Percentiles rank a stretch among this genome's conserved stretches.
These are phyloP conservation scores for Palythoa heliodiscus DNA, from an alignment of 92 coral and sea anemone species.

Conservation along the genomic window DNA sequence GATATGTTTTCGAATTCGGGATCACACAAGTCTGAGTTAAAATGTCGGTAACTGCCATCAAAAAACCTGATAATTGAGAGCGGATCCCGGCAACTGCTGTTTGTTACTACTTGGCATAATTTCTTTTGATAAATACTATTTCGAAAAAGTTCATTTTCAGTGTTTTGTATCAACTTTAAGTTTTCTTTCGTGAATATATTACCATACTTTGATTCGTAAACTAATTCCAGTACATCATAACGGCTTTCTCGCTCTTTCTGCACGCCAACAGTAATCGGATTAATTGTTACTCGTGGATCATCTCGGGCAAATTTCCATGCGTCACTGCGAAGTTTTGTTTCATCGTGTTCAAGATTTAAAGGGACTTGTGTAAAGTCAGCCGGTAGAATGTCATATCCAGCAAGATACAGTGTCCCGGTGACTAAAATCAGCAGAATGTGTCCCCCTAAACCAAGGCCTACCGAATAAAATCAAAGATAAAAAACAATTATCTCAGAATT, in stretches of 20 bases:
- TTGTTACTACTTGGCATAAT: conserved; percentile 66
- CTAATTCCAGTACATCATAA: conserved; percentile 80
- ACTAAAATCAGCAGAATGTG: conserved; percentile 71
- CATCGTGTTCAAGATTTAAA: conserved; percentile 83
- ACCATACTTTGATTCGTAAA: conserved; percentile 77
- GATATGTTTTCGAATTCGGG: conserved; percentile 72
- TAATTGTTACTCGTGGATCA: conserved; percentile 77
- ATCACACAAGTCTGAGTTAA: conserved; percentile 68
- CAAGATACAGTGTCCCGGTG: conserved; percentile 73
- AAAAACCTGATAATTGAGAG: conserved; percentile 86
- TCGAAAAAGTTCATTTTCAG: conserved; percentile 68
- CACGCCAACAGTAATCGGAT: conserved; percentile 76
- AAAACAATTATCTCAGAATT: neutral
- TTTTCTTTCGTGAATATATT: conserved; percentile 73
- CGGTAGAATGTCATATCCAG: conserved; percentile 89
- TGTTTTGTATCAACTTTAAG: conserved; percentile 58
- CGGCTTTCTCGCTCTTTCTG: conserved; percentile 73
- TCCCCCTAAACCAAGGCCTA: conserved; percentile 79
- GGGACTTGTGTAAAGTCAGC: conserved; percentile 94
- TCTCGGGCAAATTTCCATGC: conserved; percentile 97
- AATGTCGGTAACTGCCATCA: conserved; percentile 75
- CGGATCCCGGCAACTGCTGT: conserved; percentile 69
- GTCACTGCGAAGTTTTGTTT: conserved; percentile 89
- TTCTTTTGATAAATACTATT: conserved; percentile 69
- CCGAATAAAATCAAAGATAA: conserved; percentile 7